A percentile compares a stretch with the other conserved stretches of the same genome.
These are phyloP conservation scores for Dasyprocta punctata DNA, from an alignment of 2,113 vertebrate species.

Conservation along the genomic window DNA sequence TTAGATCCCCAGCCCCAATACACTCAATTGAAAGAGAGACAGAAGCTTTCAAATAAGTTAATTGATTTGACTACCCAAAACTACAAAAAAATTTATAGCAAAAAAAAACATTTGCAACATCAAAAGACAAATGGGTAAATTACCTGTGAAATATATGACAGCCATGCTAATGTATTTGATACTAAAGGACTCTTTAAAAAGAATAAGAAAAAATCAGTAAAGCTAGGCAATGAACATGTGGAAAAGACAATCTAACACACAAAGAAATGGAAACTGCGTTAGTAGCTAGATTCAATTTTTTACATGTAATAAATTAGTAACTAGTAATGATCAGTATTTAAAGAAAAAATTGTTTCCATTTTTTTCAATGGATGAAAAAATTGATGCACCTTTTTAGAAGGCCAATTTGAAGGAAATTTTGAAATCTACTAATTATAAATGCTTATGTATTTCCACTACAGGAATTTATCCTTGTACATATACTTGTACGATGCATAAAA, in stretches of 20 bases:
- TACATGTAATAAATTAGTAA: background rate
- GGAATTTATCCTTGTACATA: background rate
- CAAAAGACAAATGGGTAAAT: conserved; percentile 21
- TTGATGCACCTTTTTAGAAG: background rate
- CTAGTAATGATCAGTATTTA: background rate
- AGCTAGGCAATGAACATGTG: background rate
- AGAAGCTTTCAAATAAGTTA: background rate
- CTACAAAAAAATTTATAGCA: background rate
- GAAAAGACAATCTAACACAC: background rate
- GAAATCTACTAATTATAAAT: background rate
- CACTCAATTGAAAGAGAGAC: background rate
- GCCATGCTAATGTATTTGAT: background rate
- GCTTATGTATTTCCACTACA: conserved; percentile 6
- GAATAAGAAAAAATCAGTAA: background rate
- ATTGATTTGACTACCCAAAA: background rate
- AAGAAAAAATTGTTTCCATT: background rate
- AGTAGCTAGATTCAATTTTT: background rate
- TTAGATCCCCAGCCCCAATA: background rate
- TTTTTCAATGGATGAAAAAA: background rate
- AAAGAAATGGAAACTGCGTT: background rate
- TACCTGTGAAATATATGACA: background rate
- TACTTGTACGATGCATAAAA: background rate
- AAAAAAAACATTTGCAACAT: background rate
- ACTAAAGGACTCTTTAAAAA: conserved; percentile 34
- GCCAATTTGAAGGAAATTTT: background rate